These are phyloP conservation scores for Samia ricini DNA, from an alignment of 1,140 invertebrate species.

Conservation along the genomic window DNA sequence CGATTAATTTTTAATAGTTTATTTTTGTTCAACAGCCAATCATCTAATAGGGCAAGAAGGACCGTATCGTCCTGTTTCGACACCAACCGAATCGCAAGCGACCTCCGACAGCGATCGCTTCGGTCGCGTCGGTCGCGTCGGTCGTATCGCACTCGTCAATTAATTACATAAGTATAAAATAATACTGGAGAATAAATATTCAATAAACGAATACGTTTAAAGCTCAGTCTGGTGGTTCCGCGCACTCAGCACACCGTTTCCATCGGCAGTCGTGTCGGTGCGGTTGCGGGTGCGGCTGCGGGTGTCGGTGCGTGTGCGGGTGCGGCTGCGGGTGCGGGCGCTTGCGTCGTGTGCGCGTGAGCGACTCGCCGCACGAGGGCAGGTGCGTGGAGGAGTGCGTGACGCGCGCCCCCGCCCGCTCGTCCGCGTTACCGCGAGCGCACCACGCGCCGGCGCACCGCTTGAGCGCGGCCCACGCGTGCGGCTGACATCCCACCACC, in stretches of 20 bases:
- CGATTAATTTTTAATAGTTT: slow-evolving; percentile 1
- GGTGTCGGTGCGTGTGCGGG: slow-evolving; percentile 84
- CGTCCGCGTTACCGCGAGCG: slow-evolving; percentile 68
- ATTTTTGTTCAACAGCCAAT: slow-evolving; percentile 31
- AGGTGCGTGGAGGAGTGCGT: slow-evolving; percentile 86
- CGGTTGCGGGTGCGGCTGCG: slow-evolving; percentile 82
- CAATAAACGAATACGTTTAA: slow-evolving; percentile 18
- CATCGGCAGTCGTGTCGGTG: slow-evolving; percentile 76
- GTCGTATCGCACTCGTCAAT: slow-evolving; percentile 32
- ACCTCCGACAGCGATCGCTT: neutral
- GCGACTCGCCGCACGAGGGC: slow-evolving; percentile 86
- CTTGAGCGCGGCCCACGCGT: slow-evolving; percentile 76
- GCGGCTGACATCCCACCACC: slow-evolving; percentile 92
- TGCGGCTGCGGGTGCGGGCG: slow-evolving; percentile 82
- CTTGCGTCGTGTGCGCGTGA: slow-evolving; percentile 86
- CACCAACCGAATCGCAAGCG: neutral
- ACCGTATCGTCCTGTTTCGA: neutral
- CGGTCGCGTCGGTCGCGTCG: neutral
- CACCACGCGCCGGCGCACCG: slow-evolving; percentile 78
- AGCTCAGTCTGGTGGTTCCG: slow-evolving; percentile 10
- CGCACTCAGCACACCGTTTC: slow-evolving; percentile 77
- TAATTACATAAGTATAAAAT: slow-evolving; percentile 42
- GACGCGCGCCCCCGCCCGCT: slow-evolving; percentile 71
- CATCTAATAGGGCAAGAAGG: slow-evolving; percentile 31
- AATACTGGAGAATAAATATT: slow-evolving; percentile 62